Evolutionary conservation across 2,113 vertebrate genomes (phyloP), one percentile per base, ranked within the genome.

Genomic region (Upupa epops): DNA sequence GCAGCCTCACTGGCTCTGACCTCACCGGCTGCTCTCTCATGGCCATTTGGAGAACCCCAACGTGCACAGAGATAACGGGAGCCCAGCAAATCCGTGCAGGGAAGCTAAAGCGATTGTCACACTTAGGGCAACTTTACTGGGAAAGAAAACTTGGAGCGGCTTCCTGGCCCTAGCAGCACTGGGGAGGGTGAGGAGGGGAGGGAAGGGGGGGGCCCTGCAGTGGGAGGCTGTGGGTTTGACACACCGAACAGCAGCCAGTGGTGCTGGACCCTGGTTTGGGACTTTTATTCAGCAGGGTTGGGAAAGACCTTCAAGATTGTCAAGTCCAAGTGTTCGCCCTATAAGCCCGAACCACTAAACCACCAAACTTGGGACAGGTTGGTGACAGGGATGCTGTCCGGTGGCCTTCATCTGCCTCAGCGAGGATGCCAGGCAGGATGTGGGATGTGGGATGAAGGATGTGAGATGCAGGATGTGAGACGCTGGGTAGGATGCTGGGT

Each of bases 61-160:
- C 94, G 97, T 78, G 88, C 85, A 63, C 52, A 80, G 93, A 88
- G 91, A 77, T 90, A 96, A 94, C 68, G 32, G 89, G 24, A 92
- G 94, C 86, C 95, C 32, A 58, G 91, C 75, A 97, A 96, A 96
- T 93, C 96, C 91, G 52, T 82, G 89, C 86, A 76, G 40, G 94
- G 92, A 56, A 95, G 90, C 96, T 97, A 96, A 96, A 68, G 65
- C 28, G 93, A 97, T 96, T 96, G 92, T 96, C 94, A 96, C 76
- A 83, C 95, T 92, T 8, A 34, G 74, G 84, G 75, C 54, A 83
- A 72, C 94, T 95, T 94, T 93, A 93, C 90, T 86, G 22, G 11
- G 92, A 63, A 78, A 91, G 92, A 70, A 96, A 96, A 96, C 92
- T 96, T 61, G 56, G 72, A 95, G 79, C 71, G 3, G 91, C 66